Percentiles rank a stretch among this genome's conserved stretches.
Evolutionary conservation across 2,888 invertebrate species (phyloP).

Genomic region (Drosophila paucipuncta): DNA sequence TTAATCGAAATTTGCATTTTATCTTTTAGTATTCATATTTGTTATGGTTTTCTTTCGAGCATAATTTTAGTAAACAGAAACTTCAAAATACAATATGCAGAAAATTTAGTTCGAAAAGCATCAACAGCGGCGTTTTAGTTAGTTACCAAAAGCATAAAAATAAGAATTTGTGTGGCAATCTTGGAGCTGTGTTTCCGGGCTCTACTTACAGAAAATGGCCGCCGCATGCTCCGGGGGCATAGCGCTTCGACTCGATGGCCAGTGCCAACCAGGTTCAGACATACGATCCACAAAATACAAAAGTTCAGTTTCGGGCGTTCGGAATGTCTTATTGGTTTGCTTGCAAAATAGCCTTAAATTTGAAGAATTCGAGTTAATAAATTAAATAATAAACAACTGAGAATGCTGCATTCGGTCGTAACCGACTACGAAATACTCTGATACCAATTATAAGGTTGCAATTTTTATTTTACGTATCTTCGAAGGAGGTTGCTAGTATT

Average conservation of each 20-base stretch:
- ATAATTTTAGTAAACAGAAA: conserved; percentile 36
- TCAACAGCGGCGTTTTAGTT: conserved; percentile 30
- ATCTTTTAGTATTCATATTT: conserved; percentile 14
- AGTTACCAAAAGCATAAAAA: conserved; percentile 37
- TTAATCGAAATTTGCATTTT: conserved; percentile 46
- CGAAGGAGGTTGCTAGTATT: neutral
- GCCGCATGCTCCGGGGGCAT: conserved; percentile 89
- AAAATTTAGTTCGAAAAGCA: conserved; percentile 40
- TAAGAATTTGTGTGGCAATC: neutral
- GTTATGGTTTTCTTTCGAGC: conserved; percentile 35
- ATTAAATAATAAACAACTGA: neutral
- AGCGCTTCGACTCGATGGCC: conserved; percentile 90
- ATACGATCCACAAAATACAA: conserved; percentile 92
- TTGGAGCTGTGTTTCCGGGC: neutral
- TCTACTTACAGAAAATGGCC: conserved; percentile 85
- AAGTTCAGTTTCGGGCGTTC: conserved; percentile 91
- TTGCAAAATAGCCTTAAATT: conserved; percentile 90
- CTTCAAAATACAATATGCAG: conserved; percentile 49
- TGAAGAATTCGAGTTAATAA: neutral
- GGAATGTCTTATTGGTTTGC: conserved; percentile 89
- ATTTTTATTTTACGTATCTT: no score
- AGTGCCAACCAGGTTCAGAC: conserved; percentile 93
- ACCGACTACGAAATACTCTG: neutral
- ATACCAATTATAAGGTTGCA: neutral
- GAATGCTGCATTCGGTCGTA: neutral